Conservation (phyloP, 2,797 vertebrate species). For the Nyctalus aviator region DNA sequence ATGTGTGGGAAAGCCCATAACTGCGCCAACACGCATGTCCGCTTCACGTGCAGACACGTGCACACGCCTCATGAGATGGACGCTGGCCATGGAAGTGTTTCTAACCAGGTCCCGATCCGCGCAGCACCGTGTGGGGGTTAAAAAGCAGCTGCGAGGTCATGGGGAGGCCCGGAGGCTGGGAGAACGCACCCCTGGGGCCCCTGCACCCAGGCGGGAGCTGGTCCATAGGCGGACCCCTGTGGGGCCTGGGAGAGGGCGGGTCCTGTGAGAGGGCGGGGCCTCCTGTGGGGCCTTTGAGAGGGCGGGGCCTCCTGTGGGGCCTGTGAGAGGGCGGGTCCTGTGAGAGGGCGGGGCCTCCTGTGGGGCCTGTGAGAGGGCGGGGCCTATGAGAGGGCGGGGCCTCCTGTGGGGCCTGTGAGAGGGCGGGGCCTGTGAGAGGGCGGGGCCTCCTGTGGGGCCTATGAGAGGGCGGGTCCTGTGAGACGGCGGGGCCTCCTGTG, state of each 20-base stretch:
- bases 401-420: too few relatives aligned
- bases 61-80: not conserved
- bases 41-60: not conserved
- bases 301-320: not conserved
- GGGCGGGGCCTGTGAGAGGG: too few relatives aligned
- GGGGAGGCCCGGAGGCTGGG: not conserved
- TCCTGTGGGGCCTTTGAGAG: not conserved
- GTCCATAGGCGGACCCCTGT: not conserved
- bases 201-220: not conserved
- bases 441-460: too few relatives aligned
- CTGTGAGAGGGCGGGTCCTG: too few relatives aligned
- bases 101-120: not conserved
- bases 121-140: not conserved
- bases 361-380: too few relatives aligned
- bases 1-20: not conserved
- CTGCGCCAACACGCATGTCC: not conserved
- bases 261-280: not conserved
- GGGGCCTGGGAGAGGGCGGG: not conserved
- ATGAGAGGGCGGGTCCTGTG: not conserved
- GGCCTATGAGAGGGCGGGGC: too few relatives aligned
- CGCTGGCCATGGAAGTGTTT: not conserved
- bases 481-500: not conserved
- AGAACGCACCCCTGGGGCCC: not conserved
- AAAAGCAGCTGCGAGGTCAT: not conserved
- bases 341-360: too few relatives aligned